Base-by-base conservation (phyloP, 2,113 vertebrate genomes). In the Sarotherodon lohbergeri region DNA sequence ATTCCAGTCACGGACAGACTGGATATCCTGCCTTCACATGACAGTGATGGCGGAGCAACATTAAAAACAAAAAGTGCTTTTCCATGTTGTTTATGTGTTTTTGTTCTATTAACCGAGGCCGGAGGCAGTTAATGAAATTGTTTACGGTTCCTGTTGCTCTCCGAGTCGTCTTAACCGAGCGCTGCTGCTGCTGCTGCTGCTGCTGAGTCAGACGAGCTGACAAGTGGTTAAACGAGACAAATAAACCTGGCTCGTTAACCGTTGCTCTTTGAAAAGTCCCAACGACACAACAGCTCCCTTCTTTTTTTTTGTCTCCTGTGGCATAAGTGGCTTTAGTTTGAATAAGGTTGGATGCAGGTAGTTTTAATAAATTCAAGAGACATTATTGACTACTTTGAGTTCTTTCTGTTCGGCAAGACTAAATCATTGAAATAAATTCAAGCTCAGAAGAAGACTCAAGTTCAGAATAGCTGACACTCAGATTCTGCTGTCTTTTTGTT, bases 101-200 rank as follows among this genome's bases (percentile, higher is more conserved):
- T 94, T 90, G 92, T 93, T 94, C 92, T 85, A 95, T 96, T 95
- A 96, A 85, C 56, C 85, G 81, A 88, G 89, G 88, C 90, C 27
- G 61, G 57, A 87, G 89, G 32, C n/a, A 6, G 73, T 88, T 96
- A 96, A 96, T 96, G 95, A 96, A 95, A 94, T 90, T 96, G 96
- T 97, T 96, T 95, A 96, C 94, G 80, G 59, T 82, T 84, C 89
- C 85, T 93, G 92, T 93, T 91, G 92, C 59, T 57, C 22, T 81
- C 83, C 3, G 66, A 85, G 81, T 88, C 71, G 6, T 87, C 83
- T 89, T 39, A 17, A 79, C 86, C 3, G 6, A 81, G 81, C 80
- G 63, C 85, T 50, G 85, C 87, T 89, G 90, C 76, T 56, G 86
- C 27, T 57, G 22, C 48, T 52, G 54, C 57, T 50, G 80, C 89